Evolutionary conservation across 2,797 vertebrate genomes (phyloP), one percentile per base, ranked within the genome.

Genomic region (Pempheris klunzingeri): DNA sequence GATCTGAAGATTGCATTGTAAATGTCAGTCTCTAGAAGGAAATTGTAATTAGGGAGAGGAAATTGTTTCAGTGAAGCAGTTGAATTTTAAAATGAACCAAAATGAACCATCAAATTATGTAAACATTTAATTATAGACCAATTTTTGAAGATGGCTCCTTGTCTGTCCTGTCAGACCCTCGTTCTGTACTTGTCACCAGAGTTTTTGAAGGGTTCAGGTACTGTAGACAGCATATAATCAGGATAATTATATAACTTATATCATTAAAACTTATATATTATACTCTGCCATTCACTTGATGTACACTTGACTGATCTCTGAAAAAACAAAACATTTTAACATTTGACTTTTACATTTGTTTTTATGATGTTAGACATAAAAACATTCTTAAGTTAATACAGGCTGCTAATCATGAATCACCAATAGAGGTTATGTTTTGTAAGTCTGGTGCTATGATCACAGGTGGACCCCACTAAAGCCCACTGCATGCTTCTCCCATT

Each of bases 41-140:
- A 97, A 97, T 96, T 97, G 95, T 97, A 98, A 98, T 98, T 97
- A 98, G 96, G 96, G 95, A 96, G 96, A 97, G 96, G 96, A 98
- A 98, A 98, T 98, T 96, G 96, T 96, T 96, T 96, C 93, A 96
- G 96, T 95, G 94, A 96, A 96, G 95, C 95, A 94, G 95, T 97
- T 96, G 95, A 90, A 97, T 97, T 97, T 96, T 96, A 94, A 96
- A 97, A 97, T 96, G 94, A 96, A 95, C 93, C 95, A 95, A 96
- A 88, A 84, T 76, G 60, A 90, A 88, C 95, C 94, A 94, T 91
- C 93, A 92, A 97, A 96, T 96, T 96, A 95, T 96, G 95, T 96
- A 96, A 97, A 97, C 95, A 96, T 98, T 97, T 97, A 97, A 97
- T 97, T 97, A 97, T 95, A 94, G 94, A 94, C 94, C 93, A 95